phyloP scores from a whole-genome alignment of 1,140 invertebrate genomes.

The Drosophila sechellia region DNA sequence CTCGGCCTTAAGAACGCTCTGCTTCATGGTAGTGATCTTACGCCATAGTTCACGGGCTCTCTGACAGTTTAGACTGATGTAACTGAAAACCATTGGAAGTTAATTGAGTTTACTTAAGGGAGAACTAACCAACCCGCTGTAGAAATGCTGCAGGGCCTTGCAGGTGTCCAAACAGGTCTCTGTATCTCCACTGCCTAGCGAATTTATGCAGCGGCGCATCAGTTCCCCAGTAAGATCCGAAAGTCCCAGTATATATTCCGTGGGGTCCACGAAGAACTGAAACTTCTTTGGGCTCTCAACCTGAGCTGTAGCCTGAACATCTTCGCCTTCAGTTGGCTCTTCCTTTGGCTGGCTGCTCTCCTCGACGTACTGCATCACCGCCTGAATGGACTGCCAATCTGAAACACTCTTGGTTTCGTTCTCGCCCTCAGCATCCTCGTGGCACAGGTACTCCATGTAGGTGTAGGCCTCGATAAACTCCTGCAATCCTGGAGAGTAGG shows the following conservation, averaged over 20 bases:
- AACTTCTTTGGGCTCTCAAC: constrained; percentile 52
- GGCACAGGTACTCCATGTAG: constrained; percentile 89
- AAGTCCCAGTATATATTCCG: constrained; percentile 89
- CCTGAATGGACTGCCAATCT: constrained; percentile 71
- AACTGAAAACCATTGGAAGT: constrained; percentile 37
- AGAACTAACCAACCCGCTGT: constrained; percentile 85
- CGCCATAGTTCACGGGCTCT: constrained; percentile 7
- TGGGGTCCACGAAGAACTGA: constrained; percentile 71
- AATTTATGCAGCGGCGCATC: constrained; percentile 95
- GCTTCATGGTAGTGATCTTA: constrained; percentile 87
- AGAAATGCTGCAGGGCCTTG: constrained; percentile 89
- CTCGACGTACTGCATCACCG: constrained; percentile 68
- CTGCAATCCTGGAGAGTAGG: constrained; percentile 92
- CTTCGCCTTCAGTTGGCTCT: neutral
- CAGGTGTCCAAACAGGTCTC: constrained; percentile 90
- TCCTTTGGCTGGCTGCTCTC: neutral
- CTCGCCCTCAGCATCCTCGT: constrained; percentile 54
- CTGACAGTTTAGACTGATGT: constrained; percentile 61
- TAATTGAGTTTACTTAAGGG: neutral
- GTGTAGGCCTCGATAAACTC: constrained; percentile 95
- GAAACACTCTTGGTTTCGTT: constrained; percentile 53
- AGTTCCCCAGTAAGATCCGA: constrained; percentile 95
- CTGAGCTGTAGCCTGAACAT: constrained; percentile 9
- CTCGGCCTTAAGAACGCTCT: constrained; percentile 93
- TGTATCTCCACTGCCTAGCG: constrained; percentile 91